Evolutionary conservation across 2,797 vertebrate genomes (phyloP).

Genomic region (Pseudotriccus pelzelni): DNA sequence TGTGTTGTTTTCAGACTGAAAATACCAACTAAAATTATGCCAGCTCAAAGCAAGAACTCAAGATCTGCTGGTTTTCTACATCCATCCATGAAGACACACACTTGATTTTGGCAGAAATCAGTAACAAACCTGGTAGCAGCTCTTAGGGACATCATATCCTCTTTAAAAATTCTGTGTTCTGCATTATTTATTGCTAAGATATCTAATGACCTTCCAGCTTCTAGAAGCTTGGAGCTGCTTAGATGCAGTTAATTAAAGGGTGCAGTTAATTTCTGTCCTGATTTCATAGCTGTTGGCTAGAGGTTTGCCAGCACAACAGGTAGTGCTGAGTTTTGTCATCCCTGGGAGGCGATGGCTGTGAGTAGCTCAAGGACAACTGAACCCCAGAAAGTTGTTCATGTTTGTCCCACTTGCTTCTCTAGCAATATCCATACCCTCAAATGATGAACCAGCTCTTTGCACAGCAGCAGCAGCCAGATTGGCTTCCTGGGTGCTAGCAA

Average conservation of each 20-base stretch:
- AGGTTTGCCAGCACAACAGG: neutral
- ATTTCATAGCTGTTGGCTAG: neutral
- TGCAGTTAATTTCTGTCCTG: neutral
- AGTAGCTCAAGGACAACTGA: neutral
- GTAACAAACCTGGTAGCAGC: neutral
- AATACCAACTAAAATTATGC: neutral
- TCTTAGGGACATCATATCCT: neutral
- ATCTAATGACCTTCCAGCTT: neutral
- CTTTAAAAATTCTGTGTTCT: neutral
- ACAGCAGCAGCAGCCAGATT: neutral
- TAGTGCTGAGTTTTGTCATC: neutral
- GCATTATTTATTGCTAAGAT: neutral
- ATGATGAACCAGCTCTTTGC: neutral
- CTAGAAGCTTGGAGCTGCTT: neutral
- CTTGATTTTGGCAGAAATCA: neutral
- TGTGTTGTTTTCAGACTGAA: neutral
- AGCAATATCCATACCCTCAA: accelerated
- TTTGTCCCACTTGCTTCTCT: neutral
- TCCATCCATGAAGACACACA: neutral
- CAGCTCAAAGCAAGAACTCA: neutral
- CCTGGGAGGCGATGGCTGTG: neutral
- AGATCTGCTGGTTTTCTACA: neutral
- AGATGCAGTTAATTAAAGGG: neutral
- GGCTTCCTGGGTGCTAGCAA: neutral
- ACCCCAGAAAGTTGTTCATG: neutral